These are phyloP conservation scores for Premnoplex brunnescens DNA, from an alignment of 2,797 vertebrate genomes.

Conservation along the genomic window DNA sequence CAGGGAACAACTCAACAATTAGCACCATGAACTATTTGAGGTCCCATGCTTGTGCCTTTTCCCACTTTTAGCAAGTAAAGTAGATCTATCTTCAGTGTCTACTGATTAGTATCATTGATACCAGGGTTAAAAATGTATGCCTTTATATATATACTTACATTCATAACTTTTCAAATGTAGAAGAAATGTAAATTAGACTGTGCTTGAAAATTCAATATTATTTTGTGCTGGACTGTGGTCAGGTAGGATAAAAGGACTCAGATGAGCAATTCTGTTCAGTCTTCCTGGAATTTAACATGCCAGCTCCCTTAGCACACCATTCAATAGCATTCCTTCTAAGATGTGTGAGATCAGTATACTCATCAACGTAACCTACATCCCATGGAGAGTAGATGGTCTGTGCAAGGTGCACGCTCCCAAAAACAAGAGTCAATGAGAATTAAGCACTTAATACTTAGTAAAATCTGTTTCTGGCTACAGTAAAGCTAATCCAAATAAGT, in stretches of 20 bases:
- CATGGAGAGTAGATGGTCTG: neutral
- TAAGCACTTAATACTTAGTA: neutral
- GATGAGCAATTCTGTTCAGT: neutral
- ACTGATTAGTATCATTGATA: neutral
- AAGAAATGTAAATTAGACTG: neutral
- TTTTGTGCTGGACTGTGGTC: neutral
- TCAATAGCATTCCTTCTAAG: neutral
- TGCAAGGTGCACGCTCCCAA: neutral
- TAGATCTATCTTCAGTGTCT: neutral
- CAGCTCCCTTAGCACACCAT: neutral
- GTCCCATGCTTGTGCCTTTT: neutral
- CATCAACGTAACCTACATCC: neutral
- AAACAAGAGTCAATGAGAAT: neutral
- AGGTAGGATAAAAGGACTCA: neutral
- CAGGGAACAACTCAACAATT: neutral
- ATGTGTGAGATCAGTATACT: neutral
- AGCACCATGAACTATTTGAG: neutral
- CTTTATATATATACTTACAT: neutral
- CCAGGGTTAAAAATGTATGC: neutral
- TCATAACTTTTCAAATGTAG: neutral
- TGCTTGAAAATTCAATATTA: neutral
- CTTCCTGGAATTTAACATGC: neutral
- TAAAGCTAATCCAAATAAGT: neutral
- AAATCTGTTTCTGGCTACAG: neutral
- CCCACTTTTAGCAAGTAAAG: neutral